Base-by-base conservation (phyloP, 1,140 invertebrate genomes). In the Varroa destructor region DNA sequence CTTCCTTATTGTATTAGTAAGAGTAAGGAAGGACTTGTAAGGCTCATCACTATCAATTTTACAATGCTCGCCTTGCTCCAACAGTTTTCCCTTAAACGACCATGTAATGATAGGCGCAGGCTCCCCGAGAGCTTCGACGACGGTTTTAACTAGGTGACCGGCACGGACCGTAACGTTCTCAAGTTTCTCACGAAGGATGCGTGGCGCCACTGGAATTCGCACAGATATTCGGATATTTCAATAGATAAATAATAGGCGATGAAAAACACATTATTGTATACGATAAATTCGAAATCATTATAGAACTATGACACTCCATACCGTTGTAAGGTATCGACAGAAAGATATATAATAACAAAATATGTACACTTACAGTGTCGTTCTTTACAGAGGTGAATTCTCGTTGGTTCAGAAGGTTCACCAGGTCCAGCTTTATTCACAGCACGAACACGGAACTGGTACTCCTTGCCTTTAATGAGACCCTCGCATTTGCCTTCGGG, bases 371-470 rank as follows among this genome's bases (percentile, higher is more conserved):
- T 83, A 91, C 89, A 80, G 84, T 87, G 88, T 81, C 89, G 84
- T n/a, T 90, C 88, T 80, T 95, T 95, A 57, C 90, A 89, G 57
- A 89, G 81, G 77, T 93, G 89, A 58, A 88, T 88, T 75, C 91
- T 88, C 0, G 90, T 93, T 0, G 89, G 82, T 74, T 95, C 91
- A 67, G 90, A 89, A 0, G 91, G 87, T 76, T 93, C 90, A 56
- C 91, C 89, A 10, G 87, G 86, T 12, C 95, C 93, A 61, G 92
- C 93, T 79, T 96, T 95, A 80, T 97, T 97, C 1, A 96, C 87
- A 46, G 93, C 93, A 36, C 86, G 82, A 0, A 96, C 89, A 57
- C 93, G 83, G 83, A 97, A 97, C 80, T 95, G 90, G 79, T 96
- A 96, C 10, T 87, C 86, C 75, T 91, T 89, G 73, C 92, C 91